Percentiles rank a stretch among this genome's conserved stretches.
Conservation (phyloP, 2,797 vertebrate genomes). For the Natrix natrix region DNA sequence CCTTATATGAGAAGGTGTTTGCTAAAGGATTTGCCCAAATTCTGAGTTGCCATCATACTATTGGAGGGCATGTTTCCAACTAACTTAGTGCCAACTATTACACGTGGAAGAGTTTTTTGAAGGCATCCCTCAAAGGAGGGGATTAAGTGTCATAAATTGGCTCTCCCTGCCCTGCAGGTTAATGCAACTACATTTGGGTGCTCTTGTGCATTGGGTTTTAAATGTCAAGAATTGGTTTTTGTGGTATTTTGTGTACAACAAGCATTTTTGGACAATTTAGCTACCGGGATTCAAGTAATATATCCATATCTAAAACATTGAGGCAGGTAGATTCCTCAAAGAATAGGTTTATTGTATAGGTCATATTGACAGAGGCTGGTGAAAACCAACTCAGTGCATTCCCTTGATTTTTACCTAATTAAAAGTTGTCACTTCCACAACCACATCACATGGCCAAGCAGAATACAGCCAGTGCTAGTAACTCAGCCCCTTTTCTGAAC, state of each 20-base stretch:
- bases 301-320: no score
- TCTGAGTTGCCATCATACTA: constrained; percentile 31
- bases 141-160: fast-evolving
- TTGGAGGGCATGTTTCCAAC: constrained; percentile 47
- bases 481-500: no score
- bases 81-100: neutral
- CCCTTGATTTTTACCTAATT: no score
- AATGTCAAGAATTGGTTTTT: neutral
- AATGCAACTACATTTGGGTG: neutral
- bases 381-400: no score
- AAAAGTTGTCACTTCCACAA: no score
- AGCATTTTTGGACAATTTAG: neutral
- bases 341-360: no score
- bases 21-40: neutral
- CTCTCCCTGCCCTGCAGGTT: neutral
- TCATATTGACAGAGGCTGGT: no score
- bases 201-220: no score
- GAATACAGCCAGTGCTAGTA: no score
- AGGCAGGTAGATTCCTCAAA: no score
- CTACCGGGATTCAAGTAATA: no score
- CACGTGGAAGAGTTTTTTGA: fast-evolving
- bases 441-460: no score
- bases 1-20: constrained; percentile 70
- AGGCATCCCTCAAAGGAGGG: fast-evolving
- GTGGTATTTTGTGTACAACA: neutral